phyloP scores from a whole-genome alignment of 2,113 vertebrate species.

The Ranitomeya variabilis region DNA sequence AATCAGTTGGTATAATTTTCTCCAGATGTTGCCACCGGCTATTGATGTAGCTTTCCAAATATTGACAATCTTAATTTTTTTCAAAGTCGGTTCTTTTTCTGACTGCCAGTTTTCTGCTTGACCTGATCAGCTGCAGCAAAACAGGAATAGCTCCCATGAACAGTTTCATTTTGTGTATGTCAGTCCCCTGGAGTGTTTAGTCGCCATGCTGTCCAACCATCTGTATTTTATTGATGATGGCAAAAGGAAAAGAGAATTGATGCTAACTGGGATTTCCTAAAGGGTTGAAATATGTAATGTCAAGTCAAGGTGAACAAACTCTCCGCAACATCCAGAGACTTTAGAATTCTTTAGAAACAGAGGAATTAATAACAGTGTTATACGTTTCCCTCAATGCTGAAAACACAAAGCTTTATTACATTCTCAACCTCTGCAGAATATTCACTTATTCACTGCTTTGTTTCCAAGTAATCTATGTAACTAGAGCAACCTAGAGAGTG shows the following conservation, averaged over 20 bases:
- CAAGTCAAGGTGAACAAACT: conserved; percentile 57
- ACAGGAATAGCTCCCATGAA: conserved; percentile 46
- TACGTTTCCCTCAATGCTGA: background rate
- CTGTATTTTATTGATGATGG: conserved; percentile 64
- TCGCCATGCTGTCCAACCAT: conserved; percentile 61
- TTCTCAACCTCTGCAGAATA: background rate
- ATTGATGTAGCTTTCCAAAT: conserved; percentile 48
- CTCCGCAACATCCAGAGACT: background rate
- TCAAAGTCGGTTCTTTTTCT: conserved; percentile 3
- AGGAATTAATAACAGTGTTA: background rate
- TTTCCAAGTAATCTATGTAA: background rate
- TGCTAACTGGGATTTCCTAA: conserved; percentile 60
- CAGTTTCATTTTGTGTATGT: conserved; percentile 34
- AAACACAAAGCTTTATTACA: background rate
- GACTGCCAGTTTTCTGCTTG: conserved; percentile 52
- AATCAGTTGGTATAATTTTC: conserved; percentile 47
- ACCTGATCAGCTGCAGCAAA: conserved; percentile 59
- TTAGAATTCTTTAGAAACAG: background rate
- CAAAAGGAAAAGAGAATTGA: conserved; percentile 56
- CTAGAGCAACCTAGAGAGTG: background rate
- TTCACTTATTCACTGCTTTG: background rate
- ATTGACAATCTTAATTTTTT: conserved; percentile 48
- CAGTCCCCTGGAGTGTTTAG: conserved; percentile 53
- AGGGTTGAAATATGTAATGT: conserved; percentile 62
- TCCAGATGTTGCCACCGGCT: conserved; percentile 51